Conservation (phyloP, 2,113 vertebrate species). For the Uria aalge region DNA sequence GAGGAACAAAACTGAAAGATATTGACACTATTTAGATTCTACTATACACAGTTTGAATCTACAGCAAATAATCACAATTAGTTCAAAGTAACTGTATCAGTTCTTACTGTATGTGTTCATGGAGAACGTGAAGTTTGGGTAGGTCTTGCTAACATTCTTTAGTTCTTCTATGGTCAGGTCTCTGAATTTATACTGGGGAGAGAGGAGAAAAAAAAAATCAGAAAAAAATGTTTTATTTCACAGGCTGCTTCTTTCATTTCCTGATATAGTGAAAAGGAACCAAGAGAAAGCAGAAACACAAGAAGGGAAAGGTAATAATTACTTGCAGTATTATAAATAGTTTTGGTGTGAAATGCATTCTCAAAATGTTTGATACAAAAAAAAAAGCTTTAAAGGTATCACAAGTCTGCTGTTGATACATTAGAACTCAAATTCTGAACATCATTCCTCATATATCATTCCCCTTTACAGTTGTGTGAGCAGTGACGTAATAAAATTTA, state of each 20-base stretch:
- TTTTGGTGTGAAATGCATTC: background rate
- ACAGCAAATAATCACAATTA: background rate
- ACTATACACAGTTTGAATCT: background rate
- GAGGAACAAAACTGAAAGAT: background rate
- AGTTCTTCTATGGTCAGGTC: conserved; percentile 81
- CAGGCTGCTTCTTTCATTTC: background rate
- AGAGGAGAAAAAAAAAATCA: background rate
- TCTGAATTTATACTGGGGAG: conserved; percentile 80
- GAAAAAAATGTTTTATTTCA: background rate
- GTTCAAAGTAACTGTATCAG: background rate
- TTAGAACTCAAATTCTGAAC: background rate
- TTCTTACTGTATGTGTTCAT: conserved; percentile 80
- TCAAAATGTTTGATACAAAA: background rate
- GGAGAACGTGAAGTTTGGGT: conserved; percentile 75
- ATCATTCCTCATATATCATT: background rate
- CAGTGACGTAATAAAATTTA: background rate
- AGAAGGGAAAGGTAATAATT: background rate
- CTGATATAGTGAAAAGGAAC: background rate
- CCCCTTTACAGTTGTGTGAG: background rate
- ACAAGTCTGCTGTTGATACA: background rate
- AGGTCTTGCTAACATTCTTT: conserved; percentile 67
- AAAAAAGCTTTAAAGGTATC: background rate
- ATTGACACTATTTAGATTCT: background rate
- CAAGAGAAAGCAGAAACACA: background rate
- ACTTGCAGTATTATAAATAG: background rate